Evolutionary conservation across 2,797 vertebrate genomes (phyloP), one percentile per base, ranked within the genome.

Genomic region (Coreius guichenoti): DNA sequence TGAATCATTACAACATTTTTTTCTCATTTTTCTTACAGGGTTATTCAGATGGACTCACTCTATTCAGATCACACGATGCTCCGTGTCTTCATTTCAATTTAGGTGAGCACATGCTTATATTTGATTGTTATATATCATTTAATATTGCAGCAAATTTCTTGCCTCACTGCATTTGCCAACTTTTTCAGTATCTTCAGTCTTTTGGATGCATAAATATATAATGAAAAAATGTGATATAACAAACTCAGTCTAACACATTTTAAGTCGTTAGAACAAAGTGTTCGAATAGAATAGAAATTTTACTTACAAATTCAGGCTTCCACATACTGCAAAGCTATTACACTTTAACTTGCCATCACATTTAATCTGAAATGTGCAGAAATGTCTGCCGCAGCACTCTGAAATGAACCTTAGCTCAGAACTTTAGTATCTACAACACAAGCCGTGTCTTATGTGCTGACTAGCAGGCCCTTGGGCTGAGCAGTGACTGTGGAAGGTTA

Each of bases 401-500:
- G 49, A 31, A 82, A 45, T 51, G 54, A 74, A 13, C 19, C n/a
- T 45, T 16, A 31, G 39, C 49, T 72, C 29, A 68, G 54, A 74
- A 8, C 56, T 47, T 47, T 45, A 33, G 43, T 51, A 49, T 81
- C 31, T 81, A n/a, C 23, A 43, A 73, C 63, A 69, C 23, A 76
- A 77, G 67, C 65, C 29, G 13, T 29, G 33, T 29, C 51, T 80
- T 72, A 67, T 80, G 83, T 81, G 79, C 65, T 84, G 79, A 81
- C 83, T 80, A 31, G 61, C 45, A 39, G 63, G 29, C 51, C 61
- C 65, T 33, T 75, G 54, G 36, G 73, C 56, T 72, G 70, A 83
- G 74, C 49, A 33, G 84, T 83, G 80, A 78, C 76, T 76, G 79
- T 58, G 56, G 76, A 87, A 86, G 88, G 83, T 88, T 86, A 91